Evolutionary conservation across 2,797 vertebrate genomes (phyloP), one percentile per base, ranked within the genome.

Genomic region (Oreonectes daqikongensis): DNA sequence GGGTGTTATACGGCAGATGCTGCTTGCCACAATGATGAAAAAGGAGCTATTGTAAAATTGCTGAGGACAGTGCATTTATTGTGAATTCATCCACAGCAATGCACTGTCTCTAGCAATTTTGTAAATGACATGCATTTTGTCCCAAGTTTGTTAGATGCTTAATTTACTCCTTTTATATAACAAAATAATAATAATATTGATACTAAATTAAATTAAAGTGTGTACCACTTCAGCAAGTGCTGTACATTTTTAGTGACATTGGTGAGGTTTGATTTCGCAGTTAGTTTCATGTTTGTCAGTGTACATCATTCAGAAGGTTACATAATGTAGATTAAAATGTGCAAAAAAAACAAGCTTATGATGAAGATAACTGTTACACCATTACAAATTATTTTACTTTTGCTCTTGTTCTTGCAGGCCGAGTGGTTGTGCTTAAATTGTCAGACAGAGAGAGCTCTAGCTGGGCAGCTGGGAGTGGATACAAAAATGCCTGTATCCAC

Each of bases 381-480:
- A 12, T 12, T 53, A n/a, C n/a, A n/a, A n/a, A n/a, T n/a, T n/a
- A n/a, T n/a, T n/a, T n/a, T n/a, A n/a, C n/a, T n/a, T n/a, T n/a
- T n/a, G n/a, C n/a, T n/a, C n/a, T n/a, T 14, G 8, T 4, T 22
- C 53, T 90, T 83, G 52, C 91, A 99, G 98, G 94, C 94, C 84
- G 96, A 99, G 91, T 99, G 98, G 98, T 92, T 99, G 68, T 99
- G 98, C 86, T 93, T 99, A 89, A 98, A 93, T 84, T 99, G 98
- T 86, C 97, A 99, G 88, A 99, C 96, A 74, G 94, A 96, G 86
- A 96, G 96, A 89, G 96, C 96, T 42, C 86, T 99, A 76, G 90
- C 90, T 75, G 96, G 95, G 88, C 94, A 98, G 42, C 90, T 97
- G 70, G 96, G 93, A 79, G 93, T 94, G 72, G 83, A 91, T 77